phyloP scores from a whole-genome alignment of 2,888 invertebrate species.

The Lasiommata megera region DNA sequence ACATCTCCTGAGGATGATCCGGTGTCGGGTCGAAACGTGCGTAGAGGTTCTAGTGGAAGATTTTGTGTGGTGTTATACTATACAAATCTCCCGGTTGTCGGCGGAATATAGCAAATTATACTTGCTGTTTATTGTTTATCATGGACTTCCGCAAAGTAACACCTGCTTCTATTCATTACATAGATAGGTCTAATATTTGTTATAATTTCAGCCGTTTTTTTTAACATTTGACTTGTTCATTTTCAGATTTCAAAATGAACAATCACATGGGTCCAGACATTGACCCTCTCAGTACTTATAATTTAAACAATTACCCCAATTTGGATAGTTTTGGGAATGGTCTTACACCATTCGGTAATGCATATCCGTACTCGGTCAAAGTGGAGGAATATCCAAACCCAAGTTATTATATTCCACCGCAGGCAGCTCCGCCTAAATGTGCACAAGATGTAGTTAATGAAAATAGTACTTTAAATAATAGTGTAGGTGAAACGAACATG shows the following conservation, averaged over 20 bases:
- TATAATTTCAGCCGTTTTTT: background rate
- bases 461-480: background rate
- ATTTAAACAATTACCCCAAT: slow-evolving; percentile 42
- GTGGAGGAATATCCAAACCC: slow-evolving; percentile 23
- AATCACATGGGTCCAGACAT: slow-evolving; percentile 44
- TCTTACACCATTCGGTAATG: slow-evolving; percentile 8
- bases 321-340: slow-evolving; percentile 28
- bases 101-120: no score
- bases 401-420: slow-evolving; percentile 18
- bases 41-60: no score
- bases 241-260: slow-evolving; percentile 43
- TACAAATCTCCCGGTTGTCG: no score
- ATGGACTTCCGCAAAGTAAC: no score
- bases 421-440: background rate
- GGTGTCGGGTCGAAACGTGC: no score
- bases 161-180: no score
- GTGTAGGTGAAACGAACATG: background rate
- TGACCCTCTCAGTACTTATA: slow-evolving; percentile 58
- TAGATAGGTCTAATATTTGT: no score
- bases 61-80: no score
- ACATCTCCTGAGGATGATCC: no score
- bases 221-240: background rate
- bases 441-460: background rate
- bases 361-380: slow-evolving; percentile 23
- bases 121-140: no score